Evolutionary conservation across 2,113 vertebrate species (phyloP), one percentile per base, ranked within the genome.

Genomic region (Carollia perspicillata): DNA sequence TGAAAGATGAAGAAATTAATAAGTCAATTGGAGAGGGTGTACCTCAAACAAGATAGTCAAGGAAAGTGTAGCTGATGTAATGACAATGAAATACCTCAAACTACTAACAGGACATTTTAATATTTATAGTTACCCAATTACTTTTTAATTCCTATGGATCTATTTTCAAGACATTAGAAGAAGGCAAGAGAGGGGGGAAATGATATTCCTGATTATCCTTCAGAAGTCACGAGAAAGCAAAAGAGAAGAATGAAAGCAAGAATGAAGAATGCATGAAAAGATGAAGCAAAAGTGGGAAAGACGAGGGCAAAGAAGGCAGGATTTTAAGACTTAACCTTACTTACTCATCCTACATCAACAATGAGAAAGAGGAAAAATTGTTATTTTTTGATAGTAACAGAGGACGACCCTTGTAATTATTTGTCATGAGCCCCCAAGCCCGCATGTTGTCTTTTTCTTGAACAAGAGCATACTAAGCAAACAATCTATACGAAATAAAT

Each of bases 401-500:
- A 93, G 18, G 30, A 66, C 12, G n/a, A 80, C 33, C 30, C 53
- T 85, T 66, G 0, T 66, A 71, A 94, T 88, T 93, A 87, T 91
- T 97, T 86, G n/a, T n/a, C n/a, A n/a, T n/a, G n/a, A n/a, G n/a
- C n/a, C n/a, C n/a, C n/a, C n/a, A n/a, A n/a, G 47, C 65, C 23
- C 22, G 20, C 14, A 75, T 23, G 55, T 80, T 84, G 28, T 23
- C 26, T 95, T 47, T 47, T 91, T 92, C 63, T 68, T 66, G 20
- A 86, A 58, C 16, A 92, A 93, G 84, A 72, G 33, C 42, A 93
- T 91, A 91, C 91, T 91, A 88, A 90, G 55, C 71, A 78, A 93
- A 90, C 9, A 96, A 28, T 87, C 49, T 75, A 75, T 13, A 85
- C 1, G 3, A 6, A 92, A 63, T 55, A 94, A 97, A 85, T 40